Evolutionary conservation across 2,113 vertebrate species (phyloP).

Genomic region (Meles meles): DNA sequence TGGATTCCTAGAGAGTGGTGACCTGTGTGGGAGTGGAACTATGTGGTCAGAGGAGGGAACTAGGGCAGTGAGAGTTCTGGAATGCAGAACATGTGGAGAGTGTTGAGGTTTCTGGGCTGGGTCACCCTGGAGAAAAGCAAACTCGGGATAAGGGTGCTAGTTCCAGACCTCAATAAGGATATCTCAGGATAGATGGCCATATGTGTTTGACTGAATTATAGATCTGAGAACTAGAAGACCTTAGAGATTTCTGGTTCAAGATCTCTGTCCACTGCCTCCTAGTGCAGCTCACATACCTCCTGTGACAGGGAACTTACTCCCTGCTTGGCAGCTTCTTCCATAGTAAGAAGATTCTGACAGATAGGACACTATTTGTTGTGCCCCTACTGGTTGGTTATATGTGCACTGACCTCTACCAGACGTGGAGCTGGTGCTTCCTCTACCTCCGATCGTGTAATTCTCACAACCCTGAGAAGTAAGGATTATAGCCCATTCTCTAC

Average conservation of each 20-base stretch:
- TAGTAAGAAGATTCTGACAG: background rate
- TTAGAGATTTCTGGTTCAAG: background rate
- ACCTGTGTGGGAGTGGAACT: background rate
- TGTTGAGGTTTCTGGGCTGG: background rate
- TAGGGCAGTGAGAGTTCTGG: background rate
- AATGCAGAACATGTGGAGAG: background rate
- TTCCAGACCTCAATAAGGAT: background rate
- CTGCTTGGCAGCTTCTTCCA: background rate
- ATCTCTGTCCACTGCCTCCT: background rate
- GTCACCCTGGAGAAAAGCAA: background rate
- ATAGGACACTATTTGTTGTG: background rate
- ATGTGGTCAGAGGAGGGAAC: background rate
- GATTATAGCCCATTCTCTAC: background rate
- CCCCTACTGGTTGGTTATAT: background rate
- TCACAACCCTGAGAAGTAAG: background rate
- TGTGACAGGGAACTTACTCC: background rate
- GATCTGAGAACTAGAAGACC: background rate
- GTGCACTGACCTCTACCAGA: background rate
- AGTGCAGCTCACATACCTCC: background rate
- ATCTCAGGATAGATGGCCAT: background rate
- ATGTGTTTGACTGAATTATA: background rate
- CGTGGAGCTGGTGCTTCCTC: background rate
- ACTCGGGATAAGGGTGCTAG: background rate
- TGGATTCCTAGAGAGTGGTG: background rate
- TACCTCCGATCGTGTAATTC: background rate